Evolutionary conservation across 2,113 vertebrate genomes (phyloP).

Genomic region (Phylloscopus trochiloides): DNA sequence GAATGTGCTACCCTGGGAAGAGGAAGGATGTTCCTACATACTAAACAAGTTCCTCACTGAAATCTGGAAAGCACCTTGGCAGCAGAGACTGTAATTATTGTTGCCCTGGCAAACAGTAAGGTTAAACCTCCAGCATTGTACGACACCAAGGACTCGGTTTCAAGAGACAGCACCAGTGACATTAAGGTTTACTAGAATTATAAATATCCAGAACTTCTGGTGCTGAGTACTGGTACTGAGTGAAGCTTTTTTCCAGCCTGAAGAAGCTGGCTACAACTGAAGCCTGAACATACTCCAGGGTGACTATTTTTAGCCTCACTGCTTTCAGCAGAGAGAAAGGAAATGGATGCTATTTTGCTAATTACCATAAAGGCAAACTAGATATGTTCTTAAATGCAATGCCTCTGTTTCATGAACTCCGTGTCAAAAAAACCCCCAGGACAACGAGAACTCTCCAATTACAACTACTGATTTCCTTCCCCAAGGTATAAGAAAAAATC

Average conservation of each 20-base stretch:
- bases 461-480: background rate
- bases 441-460: background rate
- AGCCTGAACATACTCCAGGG: background rate
- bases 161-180: background rate
- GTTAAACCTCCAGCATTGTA: background rate
- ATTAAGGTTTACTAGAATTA: background rate
- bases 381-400: background rate
- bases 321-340: constrained; percentile 3
- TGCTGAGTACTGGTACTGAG: background rate
- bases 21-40: background rate
- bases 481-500: background rate
- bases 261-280: background rate
- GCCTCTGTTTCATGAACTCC: background rate
- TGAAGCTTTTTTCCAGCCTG: background rate
- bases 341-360: constrained; percentile 36
- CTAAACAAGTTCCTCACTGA: background rate
- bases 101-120: background rate
- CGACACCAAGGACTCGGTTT: rapidly evolving
- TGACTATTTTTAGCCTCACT: constrained; percentile 22
- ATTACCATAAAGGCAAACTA: constrained; percentile 23
- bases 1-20: background rate
- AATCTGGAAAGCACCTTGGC: background rate
- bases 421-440: background rate
- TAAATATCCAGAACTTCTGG: background rate
- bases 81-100: background rate